Evolutionary conservation across 2,113 vertebrate genomes (phyloP).

Genomic region (Solea senegalensis): DNA sequence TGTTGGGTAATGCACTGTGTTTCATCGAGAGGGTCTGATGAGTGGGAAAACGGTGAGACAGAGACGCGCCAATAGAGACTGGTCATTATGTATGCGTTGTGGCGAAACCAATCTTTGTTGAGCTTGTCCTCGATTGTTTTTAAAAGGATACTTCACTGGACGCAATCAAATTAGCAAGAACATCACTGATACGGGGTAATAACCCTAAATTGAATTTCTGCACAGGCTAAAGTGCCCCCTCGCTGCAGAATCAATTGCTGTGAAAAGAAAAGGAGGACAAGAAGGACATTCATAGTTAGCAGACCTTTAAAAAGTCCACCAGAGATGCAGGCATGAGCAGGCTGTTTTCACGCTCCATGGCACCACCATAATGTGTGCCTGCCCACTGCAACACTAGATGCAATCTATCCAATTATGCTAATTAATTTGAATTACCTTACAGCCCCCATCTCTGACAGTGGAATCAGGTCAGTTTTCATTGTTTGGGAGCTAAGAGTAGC

Average conservation of each 20-base stretch:
- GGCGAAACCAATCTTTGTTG: conserved; percentile 75
- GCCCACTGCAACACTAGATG: conserved; percentile 53
- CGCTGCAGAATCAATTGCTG: conserved; percentile 74
- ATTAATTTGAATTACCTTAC: conserved; percentile 67
- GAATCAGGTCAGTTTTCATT: conserved; percentile 53
- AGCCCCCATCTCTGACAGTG: conserved; percentile 41
- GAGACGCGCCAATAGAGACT: conserved; percentile 49
- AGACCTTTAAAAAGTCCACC: conserved; percentile 71
- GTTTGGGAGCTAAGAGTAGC: conserved; percentile 46
- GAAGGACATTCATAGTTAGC: conserved; percentile 72
- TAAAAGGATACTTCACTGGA: conserved; percentile 79
- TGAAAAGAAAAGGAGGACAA: conserved; percentile 70
- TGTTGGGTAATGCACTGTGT: conserved; percentile 69
- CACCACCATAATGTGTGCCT: conserved; percentile 53
- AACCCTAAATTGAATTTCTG: conserved; percentile 80
- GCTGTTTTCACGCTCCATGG: conserved; percentile 59
- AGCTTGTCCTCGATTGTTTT: conserved; percentile 75
- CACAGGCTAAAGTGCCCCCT: conserved; percentile 69
- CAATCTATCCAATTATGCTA: conserved; percentile 64
- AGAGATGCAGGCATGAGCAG: conserved; percentile 59
- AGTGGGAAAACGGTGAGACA: conserved; percentile 27
- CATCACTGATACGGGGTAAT: conserved; percentile 80
- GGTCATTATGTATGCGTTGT: conserved; percentile 74
- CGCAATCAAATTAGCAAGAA: conserved; percentile 81
- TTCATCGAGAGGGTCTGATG: conserved; percentile 54